A percentile compares a stretch with the other conserved stretches of the same genome.
Conservation (phyloP, 2,888 invertebrate species). For the Drosophila kokeensis region DNA sequence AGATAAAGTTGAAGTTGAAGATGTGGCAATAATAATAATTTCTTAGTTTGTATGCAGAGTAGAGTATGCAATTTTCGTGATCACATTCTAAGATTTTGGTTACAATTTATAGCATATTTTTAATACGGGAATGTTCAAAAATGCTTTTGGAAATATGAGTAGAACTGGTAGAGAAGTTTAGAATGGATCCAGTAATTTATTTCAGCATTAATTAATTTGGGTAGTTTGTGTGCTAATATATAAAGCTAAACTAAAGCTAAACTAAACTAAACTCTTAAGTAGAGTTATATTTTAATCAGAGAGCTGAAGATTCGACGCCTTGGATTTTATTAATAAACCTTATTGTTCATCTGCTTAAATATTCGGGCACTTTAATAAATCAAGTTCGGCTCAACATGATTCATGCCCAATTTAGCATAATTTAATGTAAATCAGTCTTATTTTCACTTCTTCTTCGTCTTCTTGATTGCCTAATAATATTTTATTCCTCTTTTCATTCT, state of each 20-base stretch:
- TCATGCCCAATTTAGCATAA: constrained; percentile 1
- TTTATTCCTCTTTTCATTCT: constrained; percentile 1
- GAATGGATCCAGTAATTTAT: not conserved
- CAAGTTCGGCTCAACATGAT: not conserved
- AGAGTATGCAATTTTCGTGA: constrained; percentile 1
- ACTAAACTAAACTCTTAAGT: not conserved
- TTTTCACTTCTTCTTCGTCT: constrained; percentile 2
- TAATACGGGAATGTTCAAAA: not conserved
- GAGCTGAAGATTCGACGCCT: not conserved
- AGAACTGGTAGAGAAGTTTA: not conserved
- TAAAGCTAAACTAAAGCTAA: not conserved
- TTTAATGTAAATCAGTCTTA: constrained; percentile 1
- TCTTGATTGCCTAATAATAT: not conserved
- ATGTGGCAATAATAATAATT: not conserved
- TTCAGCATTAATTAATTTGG: not conserved
- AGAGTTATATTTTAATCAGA: not conserved
- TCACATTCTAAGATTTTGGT: constrained; percentile 3
- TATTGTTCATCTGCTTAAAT: not conserved
- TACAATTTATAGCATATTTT: not conserved
- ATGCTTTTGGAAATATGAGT: not conserved
- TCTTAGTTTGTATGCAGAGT: not conserved
- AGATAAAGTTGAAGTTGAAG: constrained; percentile 3
- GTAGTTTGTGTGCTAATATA: not conserved
- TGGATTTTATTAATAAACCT: not conserved
- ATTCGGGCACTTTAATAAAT: not conserved